Base-by-base conservation (phyloP, 2,113 vertebrate species). In the Setophaga coronata region DNA sequence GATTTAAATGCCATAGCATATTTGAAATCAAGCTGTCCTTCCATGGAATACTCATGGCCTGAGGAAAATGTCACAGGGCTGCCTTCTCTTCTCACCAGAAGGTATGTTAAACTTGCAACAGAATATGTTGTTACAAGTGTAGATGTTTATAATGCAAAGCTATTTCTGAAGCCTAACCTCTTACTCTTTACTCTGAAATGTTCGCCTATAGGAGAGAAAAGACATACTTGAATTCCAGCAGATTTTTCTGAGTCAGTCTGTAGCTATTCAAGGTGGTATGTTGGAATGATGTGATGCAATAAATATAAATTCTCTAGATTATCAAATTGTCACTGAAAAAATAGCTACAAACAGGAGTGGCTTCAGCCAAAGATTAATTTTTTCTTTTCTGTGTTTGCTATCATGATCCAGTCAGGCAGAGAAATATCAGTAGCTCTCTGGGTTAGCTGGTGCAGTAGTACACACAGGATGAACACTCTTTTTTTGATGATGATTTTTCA, bases 11-110 rank as follows among this genome's bases (percentile, higher is more conserved):
- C 87, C 93, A 90, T 95, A 97, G 67, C 87, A 83, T 93, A 86
- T 96, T 95, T 96, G 96, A 97, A 96, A 95, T 93, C 95, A 73
- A 91, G 90, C 90, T 96, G 82, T 88, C 54, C 95, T 94, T 96
- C 95, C 60, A 73, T 96, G 96, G 96, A 96, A 82, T 93, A 79
- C 91, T 95, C 56, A 96, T 96, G 87, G 91, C 93, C 89, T 96
- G 94, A 96, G 90, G 94, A 95, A 91, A 79, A 94, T 96, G 91
- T 89, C 95, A 96, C 93, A 96, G 93, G 96, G 78, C 93, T 95
- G 94, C 74, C 93, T 96, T 95, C 87, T 95, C 93, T 93, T 94
- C 94, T 96, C 93, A 83, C 56, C 88, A 47, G 96, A 69, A 97
- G 95, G 95, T 97, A 96, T 62, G 96, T 96, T 95, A 93, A 95